phyloP scores from a whole-genome alignment of 2,113 vertebrate genomes.

The Larimichthys crocea region DNA sequence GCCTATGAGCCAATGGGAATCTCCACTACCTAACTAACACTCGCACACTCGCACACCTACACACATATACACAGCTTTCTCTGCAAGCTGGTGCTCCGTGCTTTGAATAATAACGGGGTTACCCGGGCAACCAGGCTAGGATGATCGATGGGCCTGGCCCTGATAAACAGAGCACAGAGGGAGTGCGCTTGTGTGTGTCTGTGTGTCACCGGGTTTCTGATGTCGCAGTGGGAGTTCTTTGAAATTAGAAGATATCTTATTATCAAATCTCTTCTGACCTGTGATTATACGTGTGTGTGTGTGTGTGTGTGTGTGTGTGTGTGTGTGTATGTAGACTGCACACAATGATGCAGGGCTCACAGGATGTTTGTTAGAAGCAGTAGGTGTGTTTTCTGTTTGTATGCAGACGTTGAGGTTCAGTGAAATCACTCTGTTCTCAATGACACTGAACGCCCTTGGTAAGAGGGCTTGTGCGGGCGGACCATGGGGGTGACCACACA shows the following conservation, averaged over 20 bases:
- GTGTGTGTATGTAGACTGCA: background rate
- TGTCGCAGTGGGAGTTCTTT: constrained; percentile 65
- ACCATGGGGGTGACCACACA: constrained; percentile 43
- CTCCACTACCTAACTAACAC: constrained; percentile 53
- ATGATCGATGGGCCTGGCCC: constrained; percentile 76
- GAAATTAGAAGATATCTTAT: constrained; percentile 49
- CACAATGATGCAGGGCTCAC: background rate
- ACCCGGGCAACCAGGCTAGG: constrained; percentile 77
- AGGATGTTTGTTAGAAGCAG: background rate
- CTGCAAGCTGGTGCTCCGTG: constrained; percentile 75
- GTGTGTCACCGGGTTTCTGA: constrained; percentile 55
- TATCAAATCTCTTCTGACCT: constrained; percentile 30
- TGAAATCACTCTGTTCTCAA: constrained; percentile 28
- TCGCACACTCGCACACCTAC: constrained; percentile 28
- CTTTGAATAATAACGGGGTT: constrained; percentile 82
- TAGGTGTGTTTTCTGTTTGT: constrained; percentile 3
- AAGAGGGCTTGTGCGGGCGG: constrained; percentile 19
- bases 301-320: background rate
- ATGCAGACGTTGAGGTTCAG: background rate
- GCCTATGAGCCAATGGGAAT: constrained; percentile 69
- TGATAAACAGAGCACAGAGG: constrained; percentile 75
- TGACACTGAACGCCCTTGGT: constrained; percentile 52
- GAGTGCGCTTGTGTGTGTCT: constrained; percentile 46
- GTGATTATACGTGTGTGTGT: background rate
- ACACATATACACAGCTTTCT: constrained; percentile 36